Evolutionary conservation across 2,888 invertebrate genomes (phyloP).

Genomic region (Hyposoter dolosus): DNA sequence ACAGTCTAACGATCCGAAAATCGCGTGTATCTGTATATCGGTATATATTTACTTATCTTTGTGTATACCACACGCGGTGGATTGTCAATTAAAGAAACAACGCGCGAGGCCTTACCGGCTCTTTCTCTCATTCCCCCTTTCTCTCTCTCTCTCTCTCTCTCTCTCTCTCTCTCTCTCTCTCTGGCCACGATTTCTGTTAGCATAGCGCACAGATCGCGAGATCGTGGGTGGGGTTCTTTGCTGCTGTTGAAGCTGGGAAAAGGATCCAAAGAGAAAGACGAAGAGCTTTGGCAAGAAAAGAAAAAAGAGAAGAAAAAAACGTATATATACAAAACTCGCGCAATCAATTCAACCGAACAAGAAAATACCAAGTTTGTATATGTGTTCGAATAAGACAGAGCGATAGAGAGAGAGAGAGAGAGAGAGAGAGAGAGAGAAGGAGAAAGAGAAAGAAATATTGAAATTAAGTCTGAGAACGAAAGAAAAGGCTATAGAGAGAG

Average conservation of each 20-base stretch:
- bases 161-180: conserved; percentile 38
- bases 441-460: conserved; percentile 44
- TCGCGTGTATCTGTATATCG: conserved; percentile 16
- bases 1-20: conserved; percentile 58
- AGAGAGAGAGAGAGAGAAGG: conserved; percentile 5
- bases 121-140: conserved; percentile 66
- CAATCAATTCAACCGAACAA: conserved; percentile 60
- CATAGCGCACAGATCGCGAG: conserved; percentile 77
- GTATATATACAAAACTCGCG: conserved; percentile 45
- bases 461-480: conserved; percentile 60
- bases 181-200: conserved; percentile 71
- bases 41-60: conserved; percentile 38
- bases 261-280: conserved; percentile 44
- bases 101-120: conserved; percentile 58
- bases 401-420: conserved; percentile 38
- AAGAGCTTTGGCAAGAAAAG: conserved; percentile 34
- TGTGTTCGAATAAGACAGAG: conserved; percentile 29
- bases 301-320: conserved; percentile 35
- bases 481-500: conserved; percentile 62
- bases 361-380: conserved; percentile 51
- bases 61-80: conserved; percentile 64
- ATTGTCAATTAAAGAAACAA: conserved; percentile 85
- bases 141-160: conserved; percentile 37
- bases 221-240: conserved; percentile 62
- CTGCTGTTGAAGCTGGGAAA: conserved; percentile 61